Base-by-base conservation (phyloP, 2,888 invertebrate genomes). In the Ichneumoninae sp. region DNA sequence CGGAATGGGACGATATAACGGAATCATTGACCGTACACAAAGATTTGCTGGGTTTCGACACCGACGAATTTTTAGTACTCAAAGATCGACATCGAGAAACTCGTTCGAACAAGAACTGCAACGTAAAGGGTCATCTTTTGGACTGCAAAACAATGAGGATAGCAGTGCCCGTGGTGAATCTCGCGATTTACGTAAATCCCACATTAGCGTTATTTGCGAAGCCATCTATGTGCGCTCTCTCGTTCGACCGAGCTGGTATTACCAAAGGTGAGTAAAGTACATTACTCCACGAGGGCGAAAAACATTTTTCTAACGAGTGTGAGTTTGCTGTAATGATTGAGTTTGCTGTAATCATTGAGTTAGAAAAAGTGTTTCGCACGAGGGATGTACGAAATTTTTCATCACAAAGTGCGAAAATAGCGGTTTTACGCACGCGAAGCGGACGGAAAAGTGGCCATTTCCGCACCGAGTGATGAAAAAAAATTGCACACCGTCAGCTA, bases 151-250 rank as follows among this genome's bases (percentile, higher is more conserved):
- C 96, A 0, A 96, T 97, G 96, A 94, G 94, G 62, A 94, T 95
- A 81, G 96, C 96, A 0, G 95, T 97, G 40, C 96, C 97, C 0
- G 94, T 96, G 71, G 94, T 97, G 52, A 96, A 96, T 90, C 93
- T 97, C 52, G 96, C 97, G 91, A 94, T 97, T 86, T 97, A 97
- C 90, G 95, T 96, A 52, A 97, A 97, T 94, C 97, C 97, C 0
- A 94, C 95, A 44, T 94, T 97, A 86, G 96, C 96, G 90, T 96
- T 96, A 94, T 90, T 97, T 30, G 94, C 96, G 47, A 95, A 96
- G 86, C 95, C 96, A 0, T 96, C 96, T 0, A 93, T 96, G 62
- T 91, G 97, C 71, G 93, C 94, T 47, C 88, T 95, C 69, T 93
- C 95, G 69, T 91, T 94, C 87, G 90, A 91, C 80, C 85, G 88